A percentile compares a stretch with the other conserved stretches of the same genome.
Evolutionary conservation across 2,888 invertebrate genomes (phyloP).

Genomic region (Pedicia rivosa): DNA sequence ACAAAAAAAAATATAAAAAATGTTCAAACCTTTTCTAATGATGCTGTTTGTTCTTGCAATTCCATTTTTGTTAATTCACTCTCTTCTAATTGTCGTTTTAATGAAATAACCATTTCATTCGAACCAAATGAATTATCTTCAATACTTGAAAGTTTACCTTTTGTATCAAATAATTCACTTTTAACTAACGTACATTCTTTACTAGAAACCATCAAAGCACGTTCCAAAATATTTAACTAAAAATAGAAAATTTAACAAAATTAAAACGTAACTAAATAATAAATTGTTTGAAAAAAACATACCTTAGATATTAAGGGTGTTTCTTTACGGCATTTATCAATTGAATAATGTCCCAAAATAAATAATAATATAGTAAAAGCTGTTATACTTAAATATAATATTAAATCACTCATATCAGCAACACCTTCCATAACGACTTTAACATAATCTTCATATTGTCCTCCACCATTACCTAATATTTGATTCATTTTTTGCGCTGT

Average conservation of each 20-base stretch:
- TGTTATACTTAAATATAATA: constrained; percentile 47
- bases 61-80: constrained; percentile 31
- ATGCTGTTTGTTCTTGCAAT: constrained; percentile 49
- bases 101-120: constrained; percentile 50
- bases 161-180: constrained; percentile 42
- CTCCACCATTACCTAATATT: not conserved
- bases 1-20: constrained; percentile 17
- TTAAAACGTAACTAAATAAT: not conserved
- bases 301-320: constrained; percentile 45
- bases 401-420: constrained; percentile 30
- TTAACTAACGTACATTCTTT: constrained; percentile 51
- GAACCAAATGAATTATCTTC: constrained; percentile 56
- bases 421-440: not conserved
- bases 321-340: constrained; percentile 59
- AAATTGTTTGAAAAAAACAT: not conserved
- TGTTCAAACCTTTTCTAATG: constrained; percentile 41
- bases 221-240: constrained; percentile 42
- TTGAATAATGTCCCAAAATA: constrained; percentile 58
- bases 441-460: constrained; percentile 14
- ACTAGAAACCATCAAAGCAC: constrained; percentile 38
- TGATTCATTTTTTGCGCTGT: no score
- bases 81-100: constrained; percentile 47
- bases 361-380: constrained; percentile 57
- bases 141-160: constrained; percentile 42
- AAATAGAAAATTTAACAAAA: constrained; percentile 4